Conservation (phyloP, 1,140 invertebrate species). For the Hylyphantes graminicola region DNA sequence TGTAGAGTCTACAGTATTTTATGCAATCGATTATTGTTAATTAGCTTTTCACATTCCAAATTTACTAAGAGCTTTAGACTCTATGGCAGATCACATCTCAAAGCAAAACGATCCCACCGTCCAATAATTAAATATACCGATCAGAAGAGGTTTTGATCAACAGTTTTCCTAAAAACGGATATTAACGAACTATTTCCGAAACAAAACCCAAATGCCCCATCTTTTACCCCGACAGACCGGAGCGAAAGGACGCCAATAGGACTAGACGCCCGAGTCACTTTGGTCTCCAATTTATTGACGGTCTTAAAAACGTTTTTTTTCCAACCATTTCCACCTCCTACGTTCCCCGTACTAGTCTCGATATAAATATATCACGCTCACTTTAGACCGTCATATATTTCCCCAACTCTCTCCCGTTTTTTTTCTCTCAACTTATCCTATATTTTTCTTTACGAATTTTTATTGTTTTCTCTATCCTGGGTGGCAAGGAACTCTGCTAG, state of each 20-base stretch:
- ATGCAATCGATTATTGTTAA: too few relatives aligned
- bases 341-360: background rate
- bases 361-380: slow-evolving; percentile 59
- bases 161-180: too few relatives aligned
- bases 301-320: slow-evolving; percentile 57
- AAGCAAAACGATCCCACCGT: too few relatives aligned
- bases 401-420: slow-evolving; percentile 16
- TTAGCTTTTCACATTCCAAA: too few relatives aligned
- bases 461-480: slow-evolving; percentile 35
- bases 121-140: too few relatives aligned
- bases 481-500: slow-evolving; percentile 1
- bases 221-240: too few relatives aligned
- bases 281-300: slow-evolving; percentile 57
- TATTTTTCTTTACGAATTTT: slow-evolving; percentile 24
- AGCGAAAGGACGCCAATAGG: slow-evolving; percentile 21
- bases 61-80: too few relatives aligned
- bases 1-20: too few relatives aligned
- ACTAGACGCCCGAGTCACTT: slow-evolving; percentile 44
- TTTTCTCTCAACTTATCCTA: background rate
- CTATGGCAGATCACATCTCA: too few relatives aligned
- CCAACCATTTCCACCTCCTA: background rate
- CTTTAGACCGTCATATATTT: slow-evolving; percentile 55
- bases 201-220: too few relatives aligned
- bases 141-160: too few relatives aligned
- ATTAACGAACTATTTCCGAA: too few relatives aligned